phyloP scores from a whole-genome alignment of 2,797 vertebrate species.

The Halcyon chelicuti region DNA sequence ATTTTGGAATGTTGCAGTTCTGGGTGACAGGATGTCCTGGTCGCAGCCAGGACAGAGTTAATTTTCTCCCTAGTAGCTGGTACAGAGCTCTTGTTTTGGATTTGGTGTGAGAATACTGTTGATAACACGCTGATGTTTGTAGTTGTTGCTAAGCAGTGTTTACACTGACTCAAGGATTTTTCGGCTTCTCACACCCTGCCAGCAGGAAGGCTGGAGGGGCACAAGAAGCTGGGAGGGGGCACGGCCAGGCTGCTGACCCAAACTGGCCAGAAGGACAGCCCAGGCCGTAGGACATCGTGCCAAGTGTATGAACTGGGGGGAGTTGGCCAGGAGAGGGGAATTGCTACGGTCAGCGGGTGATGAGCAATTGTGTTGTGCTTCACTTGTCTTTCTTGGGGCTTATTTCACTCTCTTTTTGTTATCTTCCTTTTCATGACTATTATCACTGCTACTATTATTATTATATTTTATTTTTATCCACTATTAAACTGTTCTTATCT shows the following conservation, averaged over 20 bases:
- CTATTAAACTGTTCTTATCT: background rate
- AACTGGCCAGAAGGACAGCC: background rate
- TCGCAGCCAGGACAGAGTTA: background rate
- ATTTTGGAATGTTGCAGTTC: background rate
- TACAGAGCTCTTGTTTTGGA: background rate
- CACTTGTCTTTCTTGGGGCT: background rate
- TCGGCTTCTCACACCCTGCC: background rate
- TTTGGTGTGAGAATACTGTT: background rate
- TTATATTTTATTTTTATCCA: background rate
- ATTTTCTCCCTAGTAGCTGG: background rate
- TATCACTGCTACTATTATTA: background rate
- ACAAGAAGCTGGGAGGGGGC: background rate
- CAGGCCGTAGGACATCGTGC: background rate
- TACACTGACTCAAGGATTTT: background rate
- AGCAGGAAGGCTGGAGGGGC: background rate
- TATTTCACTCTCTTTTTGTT: background rate
- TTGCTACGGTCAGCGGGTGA: too few relatives aligned
- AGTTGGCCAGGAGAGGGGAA: background rate
- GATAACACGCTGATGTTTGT: background rate
- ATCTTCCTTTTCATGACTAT: background rate
- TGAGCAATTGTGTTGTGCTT: background rate
- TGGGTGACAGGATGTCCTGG: background rate
- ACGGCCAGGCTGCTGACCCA: background rate
- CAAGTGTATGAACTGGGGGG: background rate
- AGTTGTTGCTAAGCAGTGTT: background rate